A percentile compares a stretch with the other conserved stretches of the same genome.
Evolutionary conservation across 1,140 invertebrate genomes (phyloP).

Genomic region (Drosophila bocqueti): DNA sequence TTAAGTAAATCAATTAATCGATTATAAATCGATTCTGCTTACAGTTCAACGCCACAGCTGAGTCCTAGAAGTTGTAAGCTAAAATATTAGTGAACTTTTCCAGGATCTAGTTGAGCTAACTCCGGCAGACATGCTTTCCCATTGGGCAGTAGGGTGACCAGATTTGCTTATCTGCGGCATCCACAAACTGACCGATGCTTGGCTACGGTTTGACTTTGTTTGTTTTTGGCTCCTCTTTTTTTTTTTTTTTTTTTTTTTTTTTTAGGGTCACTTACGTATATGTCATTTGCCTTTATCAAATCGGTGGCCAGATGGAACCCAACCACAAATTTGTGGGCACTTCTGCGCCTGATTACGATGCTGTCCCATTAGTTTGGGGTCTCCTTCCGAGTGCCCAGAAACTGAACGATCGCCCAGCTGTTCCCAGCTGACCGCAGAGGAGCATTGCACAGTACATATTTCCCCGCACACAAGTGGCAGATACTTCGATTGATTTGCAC

Average conservation of each 20-base stretch:
- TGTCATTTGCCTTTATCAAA: slow-evolving; percentile 30
- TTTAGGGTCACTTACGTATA: slow-evolving; percentile 4
- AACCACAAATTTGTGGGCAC: slow-evolving; percentile 49
- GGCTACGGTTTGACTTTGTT: slow-evolving; percentile 1
- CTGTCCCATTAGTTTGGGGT: slow-evolving; percentile 15
- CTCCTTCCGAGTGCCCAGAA: background rate
- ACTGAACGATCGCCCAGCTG: slow-evolving; percentile 26
- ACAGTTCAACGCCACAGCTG: too few species aligned
- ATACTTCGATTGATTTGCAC: slow-evolving; percentile 58
- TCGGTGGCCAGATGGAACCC: slow-evolving; percentile 32
- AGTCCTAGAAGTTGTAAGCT: too few species aligned
- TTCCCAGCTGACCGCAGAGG: slow-evolving; percentile 23
- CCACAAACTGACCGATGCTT: slow-evolving; percentile 15
- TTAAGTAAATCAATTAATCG: too few species aligned
- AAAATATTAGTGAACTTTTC: background rate
- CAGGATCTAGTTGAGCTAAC: background rate
- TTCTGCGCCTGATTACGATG: slow-evolving; percentile 28
- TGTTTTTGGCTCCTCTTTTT: background rate
- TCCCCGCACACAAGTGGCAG: slow-evolving; percentile 38
- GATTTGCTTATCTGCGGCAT: slow-evolving; percentile 42
- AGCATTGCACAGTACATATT: background rate
- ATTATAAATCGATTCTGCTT: too few species aligned
- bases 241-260: slow-evolving; percentile 18
- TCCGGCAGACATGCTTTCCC: background rate
- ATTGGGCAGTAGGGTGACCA: background rate